These are phyloP conservation scores for Oncorhynchus mykiss DNA, from an alignment of 2,113 vertebrate genomes.

Conservation along the genomic window DNA sequence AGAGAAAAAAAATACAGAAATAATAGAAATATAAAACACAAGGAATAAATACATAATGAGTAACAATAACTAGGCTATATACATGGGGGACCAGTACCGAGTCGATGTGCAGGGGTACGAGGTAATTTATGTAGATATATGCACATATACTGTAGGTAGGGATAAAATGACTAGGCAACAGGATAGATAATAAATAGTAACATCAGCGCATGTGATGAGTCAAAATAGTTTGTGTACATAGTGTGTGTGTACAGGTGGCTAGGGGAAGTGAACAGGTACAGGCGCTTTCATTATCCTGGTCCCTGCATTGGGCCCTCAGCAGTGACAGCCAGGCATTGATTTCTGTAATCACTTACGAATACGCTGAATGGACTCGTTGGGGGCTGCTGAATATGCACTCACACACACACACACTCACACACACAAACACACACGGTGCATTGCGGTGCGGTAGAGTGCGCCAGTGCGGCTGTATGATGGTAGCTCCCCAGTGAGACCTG, in stretches of 20 bases:
- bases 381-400: slow-evolving; percentile 16
- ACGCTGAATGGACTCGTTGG: slow-evolving; percentile 58
- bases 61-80: no score
- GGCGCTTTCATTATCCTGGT: slow-evolving; percentile 50
- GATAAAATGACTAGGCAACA: no score
- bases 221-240: not conserved
- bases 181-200: no score
- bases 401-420: no score
- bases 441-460: slow-evolving; percentile 42
- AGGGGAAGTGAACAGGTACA: slow-evolving; percentile 44
- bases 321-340: slow-evolving; percentile 58
- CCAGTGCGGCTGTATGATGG: slow-evolving; percentile 52
- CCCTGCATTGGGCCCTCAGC: slow-evolving; percentile 40
- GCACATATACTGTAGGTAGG: no score
- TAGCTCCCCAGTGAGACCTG: slow-evolving; percentile 53
- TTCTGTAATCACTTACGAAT: slow-evolving; percentile 65
- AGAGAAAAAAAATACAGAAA: no score
- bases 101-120: no score
- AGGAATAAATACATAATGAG: no score
- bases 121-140: no score
- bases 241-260: not conserved
- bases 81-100: no score
- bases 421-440: slow-evolving; percentile 31
- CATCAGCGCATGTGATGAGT: no score
- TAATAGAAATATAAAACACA: no score